These are phyloP conservation scores for Caenorhabditis sp. DNA, from an alignment of 2,888 invertebrate species.

Conservation along the genomic window DNA sequence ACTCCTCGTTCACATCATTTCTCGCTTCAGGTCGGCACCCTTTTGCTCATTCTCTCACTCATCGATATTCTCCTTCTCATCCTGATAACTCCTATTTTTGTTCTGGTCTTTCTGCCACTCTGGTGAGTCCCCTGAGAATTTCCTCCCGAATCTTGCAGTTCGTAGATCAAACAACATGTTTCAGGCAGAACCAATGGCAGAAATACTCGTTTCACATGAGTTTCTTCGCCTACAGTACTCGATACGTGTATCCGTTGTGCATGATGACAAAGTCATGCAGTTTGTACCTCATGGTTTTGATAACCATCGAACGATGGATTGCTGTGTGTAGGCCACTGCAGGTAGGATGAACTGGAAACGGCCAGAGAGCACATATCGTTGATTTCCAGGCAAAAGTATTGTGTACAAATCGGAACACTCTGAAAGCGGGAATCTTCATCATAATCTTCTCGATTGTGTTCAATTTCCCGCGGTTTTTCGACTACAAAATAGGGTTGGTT, in stretches of 20 bases:
- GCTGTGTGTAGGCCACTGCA: conserved; percentile 58
- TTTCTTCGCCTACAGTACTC: conserved; percentile 39
- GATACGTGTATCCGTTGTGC: conserved; percentile 50
- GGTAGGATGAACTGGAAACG: too few species aligned
- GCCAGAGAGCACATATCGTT: too few species aligned
- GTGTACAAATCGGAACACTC: conserved; percentile 54
- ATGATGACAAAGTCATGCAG: conserved; percentile 57
- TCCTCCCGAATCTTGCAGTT: neutral
- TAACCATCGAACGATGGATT: conserved; percentile 56
- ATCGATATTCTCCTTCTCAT: conserved; percentile 54
- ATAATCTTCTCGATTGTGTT: conserved; percentile 56
- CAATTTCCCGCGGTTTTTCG: conserved; percentile 53
- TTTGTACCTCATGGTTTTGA: conserved; percentile 54
- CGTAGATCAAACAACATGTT: neutral
- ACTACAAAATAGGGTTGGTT: conserved; percentile 50
- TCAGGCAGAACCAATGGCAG: conserved; percentile 49
- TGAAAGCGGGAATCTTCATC: conserved; percentile 48
- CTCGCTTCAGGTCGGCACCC: conserved; percentile 47
- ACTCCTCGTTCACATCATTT: neutral
- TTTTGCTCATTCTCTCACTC: conserved; percentile 50
- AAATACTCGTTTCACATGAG: conserved; percentile 40
- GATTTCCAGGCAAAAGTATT: conserved; percentile 45
- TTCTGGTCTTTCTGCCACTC: conserved; percentile 47
- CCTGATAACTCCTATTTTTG: conserved; percentile 43
- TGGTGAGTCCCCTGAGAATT: conserved; percentile 42